Evolutionary conservation across 2,113 vertebrate species (phyloP).

Genomic region (Neoarius graeffei): DNA sequence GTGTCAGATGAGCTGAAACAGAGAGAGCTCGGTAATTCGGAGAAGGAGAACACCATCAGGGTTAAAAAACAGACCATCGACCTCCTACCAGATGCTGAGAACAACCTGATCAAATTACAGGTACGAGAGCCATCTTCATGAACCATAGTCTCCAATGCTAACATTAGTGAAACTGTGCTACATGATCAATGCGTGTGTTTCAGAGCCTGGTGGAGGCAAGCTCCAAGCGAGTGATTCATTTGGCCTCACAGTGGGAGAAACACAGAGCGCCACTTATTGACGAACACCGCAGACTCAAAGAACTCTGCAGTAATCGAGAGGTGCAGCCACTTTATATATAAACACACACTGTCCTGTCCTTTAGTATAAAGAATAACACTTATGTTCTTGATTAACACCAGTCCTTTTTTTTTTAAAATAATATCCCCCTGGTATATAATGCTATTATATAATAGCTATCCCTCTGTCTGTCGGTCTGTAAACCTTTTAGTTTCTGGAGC

Average conservation of each 20-base stretch:
- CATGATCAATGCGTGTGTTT: slow-evolving; percentile 1
- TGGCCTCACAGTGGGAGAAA: slow-evolving; percentile 89
- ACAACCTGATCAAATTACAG: slow-evolving; percentile 83
- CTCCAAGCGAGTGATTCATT: slow-evolving; percentile 78
- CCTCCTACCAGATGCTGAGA: slow-evolving; percentile 79
- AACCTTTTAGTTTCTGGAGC: too few relatives aligned
- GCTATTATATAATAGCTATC: too few relatives aligned
- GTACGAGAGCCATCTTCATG: slow-evolving; percentile 58
- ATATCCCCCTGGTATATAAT: too few relatives aligned
- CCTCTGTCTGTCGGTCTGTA: too few relatives aligned
- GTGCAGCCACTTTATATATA: slow-evolving; percentile 58
- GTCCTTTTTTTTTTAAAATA: neutral
- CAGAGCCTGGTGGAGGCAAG: slow-evolving; percentile 84
- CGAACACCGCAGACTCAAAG: slow-evolving; percentile 80
- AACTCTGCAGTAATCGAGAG: slow-evolving; percentile 80
- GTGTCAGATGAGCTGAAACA: slow-evolving; percentile 76
- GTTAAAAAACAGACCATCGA: slow-evolving; percentile 81
- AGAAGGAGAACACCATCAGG: slow-evolving; percentile 72
- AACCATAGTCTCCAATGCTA: neutral
- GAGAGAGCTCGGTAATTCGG: slow-evolving; percentile 65
- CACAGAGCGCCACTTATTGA: slow-evolving; percentile 83
- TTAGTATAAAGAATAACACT: neutral
- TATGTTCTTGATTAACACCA: neutral
- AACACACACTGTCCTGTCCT: neutral
- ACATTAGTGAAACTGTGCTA: neutral